Evolutionary conservation across 1,140 invertebrate genomes (phyloP).

Genomic region (Aphidius gifuensis): DNA sequence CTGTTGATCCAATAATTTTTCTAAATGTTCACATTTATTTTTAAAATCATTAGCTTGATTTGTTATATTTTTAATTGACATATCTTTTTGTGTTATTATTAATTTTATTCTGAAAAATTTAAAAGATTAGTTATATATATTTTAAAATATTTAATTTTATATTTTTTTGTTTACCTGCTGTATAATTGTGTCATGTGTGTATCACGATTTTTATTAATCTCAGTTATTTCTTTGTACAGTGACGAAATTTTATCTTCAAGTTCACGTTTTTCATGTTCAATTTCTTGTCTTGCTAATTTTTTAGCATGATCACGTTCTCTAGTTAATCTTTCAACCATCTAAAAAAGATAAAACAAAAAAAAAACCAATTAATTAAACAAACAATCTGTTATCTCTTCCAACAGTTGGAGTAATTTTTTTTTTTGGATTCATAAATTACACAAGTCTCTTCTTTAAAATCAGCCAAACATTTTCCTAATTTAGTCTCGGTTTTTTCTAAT

Average conservation of each 20-base stretch:
- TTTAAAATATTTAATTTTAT: slow-evolving; percentile 10
- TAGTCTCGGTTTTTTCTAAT: slow-evolving; percentile 51
- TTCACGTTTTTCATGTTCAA: slow-evolving; percentile 50
- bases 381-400: background rate
- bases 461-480: slow-evolving; percentile 31
- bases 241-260: slow-evolving; percentile 44
- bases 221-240: slow-evolving; percentile 41
- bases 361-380: background rate
- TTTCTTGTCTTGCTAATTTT: slow-evolving; percentile 53
- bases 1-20: slow-evolving; percentile 72
- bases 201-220: slow-evolving; percentile 41
- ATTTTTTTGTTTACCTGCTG: slow-evolving; percentile 38
- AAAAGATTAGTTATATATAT: slow-evolving; percentile 30
- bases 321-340: slow-evolving; percentile 53
- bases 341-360: slow-evolving; percentile 13
- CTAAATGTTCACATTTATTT: slow-evolving; percentile 70
- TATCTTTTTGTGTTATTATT: slow-evolving; percentile 73
- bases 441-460: slow-evolving; percentile 58
- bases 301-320: slow-evolving; percentile 54
- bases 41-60: slow-evolving; percentile 65
- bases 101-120: slow-evolving; percentile 67
- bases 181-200: slow-evolving; percentile 44
- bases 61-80: slow-evolving; percentile 66
- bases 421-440: slow-evolving; percentile 35
- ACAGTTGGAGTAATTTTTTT: slow-evolving; percentile 18